Percentiles rank a stretch among this genome's conserved stretches.
Evolutionary conservation across 2,797 vertebrate genomes (phyloP).

Genomic region (Premnoplex brunnescens): DNA sequence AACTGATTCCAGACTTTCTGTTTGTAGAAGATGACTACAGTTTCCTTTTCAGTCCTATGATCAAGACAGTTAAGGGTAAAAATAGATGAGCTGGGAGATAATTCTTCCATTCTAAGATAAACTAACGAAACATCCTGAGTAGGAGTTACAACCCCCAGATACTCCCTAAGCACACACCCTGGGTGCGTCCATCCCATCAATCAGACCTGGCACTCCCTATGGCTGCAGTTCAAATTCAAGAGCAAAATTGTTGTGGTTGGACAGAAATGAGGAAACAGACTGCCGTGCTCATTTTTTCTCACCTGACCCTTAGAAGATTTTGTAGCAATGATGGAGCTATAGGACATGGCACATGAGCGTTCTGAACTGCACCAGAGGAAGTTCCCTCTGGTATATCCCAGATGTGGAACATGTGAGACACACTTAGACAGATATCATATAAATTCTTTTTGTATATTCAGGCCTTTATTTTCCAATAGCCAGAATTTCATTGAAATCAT

Average conservation of each 20-base stretch:
- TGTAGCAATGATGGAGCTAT: background rate
- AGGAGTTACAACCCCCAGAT: background rate
- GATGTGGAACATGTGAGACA: background rate
- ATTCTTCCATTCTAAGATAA: background rate
- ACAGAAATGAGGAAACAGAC: background rate
- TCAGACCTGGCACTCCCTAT: background rate
- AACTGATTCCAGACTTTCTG: background rate
- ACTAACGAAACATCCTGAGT: background rate
- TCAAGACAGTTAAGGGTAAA: background rate
- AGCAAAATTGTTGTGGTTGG: background rate
- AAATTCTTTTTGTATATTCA: background rate
- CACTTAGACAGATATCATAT: background rate
- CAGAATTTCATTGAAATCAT: background rate
- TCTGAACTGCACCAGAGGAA: rapidly evolving
- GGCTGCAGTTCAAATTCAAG: background rate
- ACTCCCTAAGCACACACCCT: slow-evolving; percentile 7
- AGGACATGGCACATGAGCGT: background rate
- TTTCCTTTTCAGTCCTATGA: background rate
- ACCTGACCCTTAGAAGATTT: background rate
- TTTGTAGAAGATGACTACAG: background rate
- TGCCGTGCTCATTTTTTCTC: background rate
- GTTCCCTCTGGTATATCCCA: background rate
- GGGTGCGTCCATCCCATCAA: slow-evolving; percentile 22
- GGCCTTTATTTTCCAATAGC: background rate
- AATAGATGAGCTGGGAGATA: background rate